These are phyloP conservation scores for Rapana venosa DNA, from an alignment of 2,888 invertebrate species.

Conservation along the genomic window DNA sequence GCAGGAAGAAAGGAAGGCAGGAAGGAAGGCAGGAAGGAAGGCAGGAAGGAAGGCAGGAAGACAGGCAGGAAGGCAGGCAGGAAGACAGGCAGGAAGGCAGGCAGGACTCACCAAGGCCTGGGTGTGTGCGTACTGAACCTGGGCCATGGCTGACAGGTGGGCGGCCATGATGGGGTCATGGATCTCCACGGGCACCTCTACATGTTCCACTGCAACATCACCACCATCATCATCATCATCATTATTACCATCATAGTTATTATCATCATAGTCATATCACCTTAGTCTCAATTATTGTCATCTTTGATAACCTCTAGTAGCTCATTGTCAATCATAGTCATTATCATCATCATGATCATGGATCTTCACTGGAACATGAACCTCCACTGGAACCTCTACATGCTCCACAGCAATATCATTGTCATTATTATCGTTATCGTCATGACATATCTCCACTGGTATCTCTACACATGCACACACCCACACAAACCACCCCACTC, in stretches of 20 bases:
- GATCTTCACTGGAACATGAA: too few relatives aligned
- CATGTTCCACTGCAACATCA: conserved; percentile 68
- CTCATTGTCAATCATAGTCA: background rate
- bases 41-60: background rate
- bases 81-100: background rate
- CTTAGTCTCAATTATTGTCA: background rate
- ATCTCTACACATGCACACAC: background rate
- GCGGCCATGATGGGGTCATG: conserved; percentile 53
- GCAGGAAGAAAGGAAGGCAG: background rate
- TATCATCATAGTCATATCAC: background rate
- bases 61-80: background rate
- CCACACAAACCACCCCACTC: background rate
- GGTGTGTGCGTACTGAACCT: conserved; percentile 66
- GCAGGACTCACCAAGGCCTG: conserved; percentile 28
- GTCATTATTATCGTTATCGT: too few relatives aligned
- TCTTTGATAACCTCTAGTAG: background rate
- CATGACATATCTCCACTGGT: too few relatives aligned
- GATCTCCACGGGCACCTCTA: conserved; percentile 74
- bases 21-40: background rate
- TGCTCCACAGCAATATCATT: too few relatives aligned
- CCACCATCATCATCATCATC: background rate
- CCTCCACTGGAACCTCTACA: too few relatives aligned
- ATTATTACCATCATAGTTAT: background rate
- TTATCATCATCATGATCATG: background rate
- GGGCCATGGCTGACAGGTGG: conserved; percentile 58